Percentiles rank a stretch among this genome's conserved stretches.
Conservation (phyloP, 2,888 invertebrate species). For the Caenorhabditis sp. region DNA sequence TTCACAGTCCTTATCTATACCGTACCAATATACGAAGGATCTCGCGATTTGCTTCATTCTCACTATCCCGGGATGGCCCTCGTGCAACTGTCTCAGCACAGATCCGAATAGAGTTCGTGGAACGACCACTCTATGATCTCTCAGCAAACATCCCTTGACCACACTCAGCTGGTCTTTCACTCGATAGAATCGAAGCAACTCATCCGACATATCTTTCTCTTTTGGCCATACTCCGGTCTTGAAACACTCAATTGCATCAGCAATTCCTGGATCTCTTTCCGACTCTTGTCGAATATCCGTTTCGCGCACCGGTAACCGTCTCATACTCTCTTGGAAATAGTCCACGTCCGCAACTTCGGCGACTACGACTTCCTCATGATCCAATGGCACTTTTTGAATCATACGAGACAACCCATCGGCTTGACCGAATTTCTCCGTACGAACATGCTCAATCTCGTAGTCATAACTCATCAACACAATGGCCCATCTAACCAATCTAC, state of each 20-base stretch:
- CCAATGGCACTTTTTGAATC: constrained; percentile 3
- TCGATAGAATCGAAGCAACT: background rate
- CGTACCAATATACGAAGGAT: constrained; percentile 61
- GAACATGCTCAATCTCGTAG: constrained; percentile 16
- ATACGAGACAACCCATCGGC: constrained; percentile 21
- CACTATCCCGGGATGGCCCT: constrained; percentile 58
- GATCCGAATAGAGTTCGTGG: constrained; percentile 42
- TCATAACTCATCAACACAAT: constrained; percentile 17
- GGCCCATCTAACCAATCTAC: constrained; percentile 18
- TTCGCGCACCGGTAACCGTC: background rate
- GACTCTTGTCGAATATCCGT: constrained; percentile 2
- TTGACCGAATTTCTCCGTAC: constrained; percentile 15
- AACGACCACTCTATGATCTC: constrained; percentile 55
- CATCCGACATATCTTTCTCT: background rate
- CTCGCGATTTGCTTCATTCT: constrained; percentile 58
- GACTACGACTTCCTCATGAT: constrained; percentile 14
- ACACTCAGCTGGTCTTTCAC: constrained; percentile 33
- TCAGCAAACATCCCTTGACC: constrained; percentile 54
- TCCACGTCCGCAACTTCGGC: constrained; percentile 5
- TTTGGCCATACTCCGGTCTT: constrained; percentile 6
- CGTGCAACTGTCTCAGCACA: constrained; percentile 58
- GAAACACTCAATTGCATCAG: background rate
- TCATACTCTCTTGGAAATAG: background rate
- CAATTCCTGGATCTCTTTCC: background rate
- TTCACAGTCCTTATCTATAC: constrained; percentile 37